A percentile compares a stretch with the other conserved stretches of the same genome.
Evolutionary conservation across 37 sponge, comb jelly and placozoan genomes (phyloP).

Genomic region (Cladorhizidae sp.): DNA sequence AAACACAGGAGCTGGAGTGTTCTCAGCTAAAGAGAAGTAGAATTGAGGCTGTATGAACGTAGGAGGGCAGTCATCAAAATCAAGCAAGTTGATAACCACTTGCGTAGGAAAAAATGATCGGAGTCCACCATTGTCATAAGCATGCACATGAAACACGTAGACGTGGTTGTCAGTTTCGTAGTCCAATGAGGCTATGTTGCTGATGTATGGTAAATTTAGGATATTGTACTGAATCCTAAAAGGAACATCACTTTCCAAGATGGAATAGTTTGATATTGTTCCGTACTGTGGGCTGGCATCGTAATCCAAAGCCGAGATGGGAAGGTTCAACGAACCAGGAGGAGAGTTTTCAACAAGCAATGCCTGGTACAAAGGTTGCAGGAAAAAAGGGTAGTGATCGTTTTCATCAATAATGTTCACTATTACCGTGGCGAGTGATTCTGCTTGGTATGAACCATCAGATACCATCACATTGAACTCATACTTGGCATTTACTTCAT

Average conservation of each 20-base stretch:
- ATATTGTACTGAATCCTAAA: constrained; percentile 14
- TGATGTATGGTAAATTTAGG: constrained; percentile 24
- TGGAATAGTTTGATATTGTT: constrained; percentile 33
- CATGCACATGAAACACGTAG: constrained; percentile 47
- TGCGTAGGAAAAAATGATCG: constrained; percentile 39
- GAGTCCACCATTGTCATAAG: constrained; percentile 47
- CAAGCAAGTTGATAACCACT: constrained; percentile 48
- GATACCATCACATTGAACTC: constrained; percentile 35
- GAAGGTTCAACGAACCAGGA: constrained; percentile 12
- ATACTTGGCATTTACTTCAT: constrained; percentile 33
- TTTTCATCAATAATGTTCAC: constrained; percentile 52
- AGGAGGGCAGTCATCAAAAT: constrained; percentile 66
- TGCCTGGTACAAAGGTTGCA: constrained; percentile 18
- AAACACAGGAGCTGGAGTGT: constrained; percentile 7
- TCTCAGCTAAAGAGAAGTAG: constrained; percentile 25
- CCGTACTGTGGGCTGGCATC: constrained; percentile 47
- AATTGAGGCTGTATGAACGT: constrained; percentile 13
- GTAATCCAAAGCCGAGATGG: constrained; percentile 27
- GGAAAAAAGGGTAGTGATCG: constrained; percentile 50
- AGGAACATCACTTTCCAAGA: constrained; percentile 32
- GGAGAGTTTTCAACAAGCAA: constrained; percentile 40
- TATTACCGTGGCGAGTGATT: constrained; percentile 13
- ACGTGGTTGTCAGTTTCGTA: constrained; percentile 48
- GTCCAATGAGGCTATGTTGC: constrained; percentile 39
- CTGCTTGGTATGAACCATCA: constrained; percentile 40